Evolutionary conservation across 1,140 invertebrate genomes (phyloP).

Genomic region (Drosophila punjabiensis): DNA sequence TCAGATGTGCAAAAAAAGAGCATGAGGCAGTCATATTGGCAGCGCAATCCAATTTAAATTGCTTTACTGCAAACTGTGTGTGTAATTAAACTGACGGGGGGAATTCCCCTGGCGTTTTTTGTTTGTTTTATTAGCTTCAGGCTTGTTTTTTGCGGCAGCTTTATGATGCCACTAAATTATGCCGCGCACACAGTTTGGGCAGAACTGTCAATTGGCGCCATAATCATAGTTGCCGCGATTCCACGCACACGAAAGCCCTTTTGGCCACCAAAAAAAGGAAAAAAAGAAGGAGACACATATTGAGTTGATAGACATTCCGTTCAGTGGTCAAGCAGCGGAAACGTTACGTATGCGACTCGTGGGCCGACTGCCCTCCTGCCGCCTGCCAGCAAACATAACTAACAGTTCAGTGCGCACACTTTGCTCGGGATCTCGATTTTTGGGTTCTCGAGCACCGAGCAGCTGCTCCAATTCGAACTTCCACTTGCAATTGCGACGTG

Average conservation of each 20-base stretch:
- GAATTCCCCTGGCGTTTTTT: neutral
- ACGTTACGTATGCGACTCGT: conserved; percentile 62
- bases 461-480: conserved; percentile 63
- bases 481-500: conserved; percentile 71
- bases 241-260: conserved; percentile 26
- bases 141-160: conserved; percentile 24
- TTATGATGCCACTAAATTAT: conserved; percentile 56
- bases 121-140: conserved; percentile 15
- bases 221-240: conserved; percentile 34
- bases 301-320: conserved; percentile 59
- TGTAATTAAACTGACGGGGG: conserved; percentile 34
- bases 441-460: conserved; percentile 43
- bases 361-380: conserved; percentile 27
- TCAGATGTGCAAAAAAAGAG: neutral
- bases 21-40: neutral
- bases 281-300: neutral
- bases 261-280: conserved; percentile 15
- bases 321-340: conserved; percentile 55
- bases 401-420: conserved; percentile 76
- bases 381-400: conserved; percentile 72
- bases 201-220: conserved; percentile 60
- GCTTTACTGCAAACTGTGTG: conserved; percentile 31
- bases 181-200: conserved; percentile 35
- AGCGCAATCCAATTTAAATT: conserved; percentile 13
- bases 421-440: conserved; percentile 29